phyloP scores from a whole-genome alignment of 2,888 invertebrate species.

The Trichogramma evanescens region DNA sequence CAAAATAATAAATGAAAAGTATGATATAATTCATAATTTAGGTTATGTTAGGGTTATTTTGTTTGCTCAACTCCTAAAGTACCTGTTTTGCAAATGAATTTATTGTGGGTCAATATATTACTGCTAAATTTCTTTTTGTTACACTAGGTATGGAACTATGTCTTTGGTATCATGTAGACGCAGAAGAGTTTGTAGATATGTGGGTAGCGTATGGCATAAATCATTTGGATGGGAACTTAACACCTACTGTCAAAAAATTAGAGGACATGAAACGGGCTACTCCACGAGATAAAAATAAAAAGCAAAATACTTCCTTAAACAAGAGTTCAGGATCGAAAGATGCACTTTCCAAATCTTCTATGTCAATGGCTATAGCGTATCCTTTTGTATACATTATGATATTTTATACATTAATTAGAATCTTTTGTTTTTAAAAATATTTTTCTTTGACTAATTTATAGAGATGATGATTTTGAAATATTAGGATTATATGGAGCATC shows the following conservation, averaged over 20 bases:
- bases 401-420: constrained; percentile 2
- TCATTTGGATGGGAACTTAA: constrained; percentile 24
- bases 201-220: constrained; percentile 38
- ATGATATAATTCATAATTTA: no score
- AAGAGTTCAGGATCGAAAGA: neutral
- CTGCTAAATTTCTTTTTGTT: no score
- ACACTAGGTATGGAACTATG: constrained; percentile 38
- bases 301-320: neutral
- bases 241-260: constrained; percentile 31
- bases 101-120: no score
- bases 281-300: constrained; percentile 21
- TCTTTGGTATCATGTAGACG: constrained; percentile 28
- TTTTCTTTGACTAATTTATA: constrained; percentile 18
- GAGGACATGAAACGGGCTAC: constrained; percentile 29
- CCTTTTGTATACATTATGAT: constrained; percentile 24
- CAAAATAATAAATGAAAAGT: no score
- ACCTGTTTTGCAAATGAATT: no score
- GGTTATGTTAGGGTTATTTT: no score
- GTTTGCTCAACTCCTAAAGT: no score
- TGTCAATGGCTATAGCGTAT: constrained; percentile 26
- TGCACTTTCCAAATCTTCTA: neutral
- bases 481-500: constrained; percentile 32
- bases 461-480: constrained; percentile 27
- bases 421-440: constrained; percentile 3
- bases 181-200: constrained; percentile 35